Conservation (phyloP, 2,888 invertebrate genomes). For the Automeris io region DNA sequence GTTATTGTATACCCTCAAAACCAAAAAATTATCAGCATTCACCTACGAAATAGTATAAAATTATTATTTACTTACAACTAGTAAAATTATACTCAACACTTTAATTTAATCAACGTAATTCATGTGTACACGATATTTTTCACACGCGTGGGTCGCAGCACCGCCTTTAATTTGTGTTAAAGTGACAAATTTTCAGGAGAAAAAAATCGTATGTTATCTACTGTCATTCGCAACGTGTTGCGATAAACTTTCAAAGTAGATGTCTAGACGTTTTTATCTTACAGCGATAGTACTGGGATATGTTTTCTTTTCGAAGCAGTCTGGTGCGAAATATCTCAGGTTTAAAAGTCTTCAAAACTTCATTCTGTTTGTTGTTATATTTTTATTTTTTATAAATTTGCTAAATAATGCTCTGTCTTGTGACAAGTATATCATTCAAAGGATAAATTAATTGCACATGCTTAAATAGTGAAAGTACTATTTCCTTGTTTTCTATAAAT, state of each 20-base stretch:
- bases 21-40: not conserved
- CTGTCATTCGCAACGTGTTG: conserved; percentile 14
- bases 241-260: conserved; percentile 20
- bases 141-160: conserved; percentile 16
- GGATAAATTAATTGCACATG: too few species aligned
- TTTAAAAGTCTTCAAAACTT: not conserved
- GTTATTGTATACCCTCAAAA: too few species aligned
- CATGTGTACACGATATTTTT: conserved; percentile 15
- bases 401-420: too few species aligned
- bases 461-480: too few species aligned
- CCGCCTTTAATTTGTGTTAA: conserved; percentile 14
- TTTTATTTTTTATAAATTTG: too few species aligned
- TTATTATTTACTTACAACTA: conserved; percentile 1
- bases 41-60: not conserved
- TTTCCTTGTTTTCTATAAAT: too few species aligned
- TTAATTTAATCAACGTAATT: conserved; percentile 21
- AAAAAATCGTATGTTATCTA: conserved; percentile 10
- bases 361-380: not conserved
- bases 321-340: conserved; percentile 7
- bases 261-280: conserved; percentile 42
- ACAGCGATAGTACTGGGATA: conserved; percentile 17
- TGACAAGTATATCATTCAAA: too few species aligned
- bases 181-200: conserved; percentile 15
- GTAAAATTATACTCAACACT: conserved; percentile 9
- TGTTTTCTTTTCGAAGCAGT: conserved; percentile 18